These are phyloP conservation scores for Drosophila orena DNA, from an alignment of 1,140 invertebrate genomes.

Conservation along the genomic window DNA sequence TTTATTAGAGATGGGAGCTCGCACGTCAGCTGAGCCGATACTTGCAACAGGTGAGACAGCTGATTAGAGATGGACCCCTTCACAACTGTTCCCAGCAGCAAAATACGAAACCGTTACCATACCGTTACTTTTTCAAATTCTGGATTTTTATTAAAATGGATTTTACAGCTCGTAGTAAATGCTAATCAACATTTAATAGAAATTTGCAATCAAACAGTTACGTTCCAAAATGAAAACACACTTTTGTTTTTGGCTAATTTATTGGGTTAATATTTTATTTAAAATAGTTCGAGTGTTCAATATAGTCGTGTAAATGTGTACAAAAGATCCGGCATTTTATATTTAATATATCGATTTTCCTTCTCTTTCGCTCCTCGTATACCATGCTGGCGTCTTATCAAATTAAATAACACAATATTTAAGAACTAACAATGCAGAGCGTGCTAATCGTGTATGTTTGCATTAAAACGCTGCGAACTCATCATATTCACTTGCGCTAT, in stretches of 20 bases:
- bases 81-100: constrained; percentile 1
- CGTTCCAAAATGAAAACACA: neutral
- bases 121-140: too few relatives aligned
- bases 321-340: constrained; percentile 64
- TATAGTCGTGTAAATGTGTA: constrained; percentile 58
- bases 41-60: constrained; percentile 26
- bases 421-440: constrained; percentile 73
- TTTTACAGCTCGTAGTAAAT: too few relatives aligned
- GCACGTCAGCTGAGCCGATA: constrained; percentile 6
- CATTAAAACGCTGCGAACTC: constrained; percentile 31
- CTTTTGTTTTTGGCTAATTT: constrained; percentile 67
- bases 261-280: constrained; percentile 79
- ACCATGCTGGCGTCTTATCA: constrained; percentile 72
- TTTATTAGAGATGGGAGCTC: constrained; percentile 8
- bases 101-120: too few relatives aligned
- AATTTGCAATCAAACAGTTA: neutral
- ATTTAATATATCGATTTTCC: constrained; percentile 18
- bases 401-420: constrained; percentile 79
- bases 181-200: too few relatives aligned
- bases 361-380: constrained; percentile 47
- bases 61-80: neutral
- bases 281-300: constrained; percentile 67
- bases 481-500: constrained; percentile 24
- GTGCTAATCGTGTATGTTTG: constrained; percentile 44
- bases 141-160: neutral